Conservation (phyloP, 2,888 invertebrate species). For the Kryphioiulus occultus region DNA sequence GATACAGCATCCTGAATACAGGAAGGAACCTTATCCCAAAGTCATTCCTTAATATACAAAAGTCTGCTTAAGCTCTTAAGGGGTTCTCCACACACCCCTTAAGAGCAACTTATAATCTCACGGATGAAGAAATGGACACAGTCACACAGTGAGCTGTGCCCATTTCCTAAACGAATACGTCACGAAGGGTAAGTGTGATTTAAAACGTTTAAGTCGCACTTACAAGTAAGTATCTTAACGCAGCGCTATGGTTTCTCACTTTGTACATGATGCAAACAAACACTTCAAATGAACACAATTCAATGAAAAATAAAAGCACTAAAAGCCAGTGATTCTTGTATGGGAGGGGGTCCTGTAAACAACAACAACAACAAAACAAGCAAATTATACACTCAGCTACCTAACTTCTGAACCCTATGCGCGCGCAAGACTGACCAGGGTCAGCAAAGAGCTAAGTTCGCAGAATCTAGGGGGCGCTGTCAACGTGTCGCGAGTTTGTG, state of each 20-base stretch:
- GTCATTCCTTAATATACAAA: background rate
- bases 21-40: background rate
- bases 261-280: background rate
- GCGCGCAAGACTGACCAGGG: background rate
- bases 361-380: background rate
- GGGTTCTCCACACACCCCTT: background rate
- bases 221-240: background rate
- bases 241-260: background rate
- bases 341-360: background rate
- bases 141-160: background rate
- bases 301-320: background rate
- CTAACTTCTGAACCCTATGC: background rate
- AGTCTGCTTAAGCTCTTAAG: background rate
- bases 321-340: background rate
- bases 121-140: background rate
- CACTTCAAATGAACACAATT: background rate
- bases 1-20: too few species aligned
- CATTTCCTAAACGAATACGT: background rate
- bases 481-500: background rate
- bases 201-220: background rate
- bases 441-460: background rate
- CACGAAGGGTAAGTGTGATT: background rate
- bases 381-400: conserved; percentile 7
- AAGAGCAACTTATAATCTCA: background rate
- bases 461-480: background rate